Percentiles rank a stretch among this genome's conserved stretches.
These are phyloP conservation scores for Drosophila kikkawai DNA, from an alignment of 1,140 invertebrate species.

Conservation along the genomic window DNA sequence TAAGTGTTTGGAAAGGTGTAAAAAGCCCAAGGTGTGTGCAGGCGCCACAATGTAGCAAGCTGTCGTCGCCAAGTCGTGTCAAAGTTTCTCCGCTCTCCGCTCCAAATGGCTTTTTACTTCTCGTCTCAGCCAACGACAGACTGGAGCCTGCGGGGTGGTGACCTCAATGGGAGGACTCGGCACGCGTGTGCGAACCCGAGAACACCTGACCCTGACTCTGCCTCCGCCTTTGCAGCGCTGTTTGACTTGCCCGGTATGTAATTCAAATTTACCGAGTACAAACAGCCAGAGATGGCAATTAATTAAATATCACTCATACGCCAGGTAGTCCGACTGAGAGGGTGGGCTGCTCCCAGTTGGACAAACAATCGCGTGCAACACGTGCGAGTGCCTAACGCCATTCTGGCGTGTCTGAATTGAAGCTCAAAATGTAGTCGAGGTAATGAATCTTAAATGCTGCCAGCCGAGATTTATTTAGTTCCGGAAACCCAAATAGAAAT, in stretches of 20 bases:
- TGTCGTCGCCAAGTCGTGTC: conserved; percentile 38
- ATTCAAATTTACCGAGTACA: conserved; percentile 45
- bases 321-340: conserved; percentile 21
- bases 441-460: conserved; percentile 4
- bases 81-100: conserved; percentile 25
- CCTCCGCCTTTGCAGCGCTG: neutral
- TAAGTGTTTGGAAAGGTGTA: conserved; percentile 42
- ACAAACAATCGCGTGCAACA: conserved; percentile 19
- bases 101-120: conserved; percentile 23
- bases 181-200: conserved; percentile 13
- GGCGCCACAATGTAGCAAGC: conserved; percentile 48
- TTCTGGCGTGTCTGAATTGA: conserved; percentile 1
- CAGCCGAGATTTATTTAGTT: conserved; percentile 1
- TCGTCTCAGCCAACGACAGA: conserved; percentile 19
- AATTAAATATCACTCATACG: conserved; percentile 52
- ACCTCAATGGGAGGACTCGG: conserved; percentile 3
- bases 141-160: conserved; percentile 15
- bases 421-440: neutral
- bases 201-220: neutral
- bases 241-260: conserved; percentile 25
- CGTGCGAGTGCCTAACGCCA: conserved; percentile 20
- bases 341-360: conserved; percentile 9
- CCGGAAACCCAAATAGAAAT: neutral
- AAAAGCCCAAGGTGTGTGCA: conserved; percentile 27
- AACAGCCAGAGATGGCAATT: conserved; percentile 39